phyloP scores from a whole-genome alignment of 2,113 vertebrate species.

The Menidia beryllina region DNA sequence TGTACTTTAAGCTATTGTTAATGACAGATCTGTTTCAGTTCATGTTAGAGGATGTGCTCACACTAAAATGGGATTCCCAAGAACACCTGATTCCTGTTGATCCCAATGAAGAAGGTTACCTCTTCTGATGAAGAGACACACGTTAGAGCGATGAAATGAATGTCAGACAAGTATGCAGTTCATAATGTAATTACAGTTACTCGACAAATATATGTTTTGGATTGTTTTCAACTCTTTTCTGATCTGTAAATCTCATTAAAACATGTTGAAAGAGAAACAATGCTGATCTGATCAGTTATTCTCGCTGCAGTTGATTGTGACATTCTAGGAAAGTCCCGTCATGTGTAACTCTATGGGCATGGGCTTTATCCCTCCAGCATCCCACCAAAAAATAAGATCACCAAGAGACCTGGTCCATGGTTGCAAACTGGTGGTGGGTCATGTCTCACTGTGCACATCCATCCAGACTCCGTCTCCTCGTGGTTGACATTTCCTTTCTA shows the following conservation, averaged over 20 bases:
- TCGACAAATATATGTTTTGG: background rate
- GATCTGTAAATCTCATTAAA: background rate
- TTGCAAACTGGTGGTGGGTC: conserved; percentile 31
- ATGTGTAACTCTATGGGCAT: background rate
- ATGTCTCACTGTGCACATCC: conserved; percentile 27
- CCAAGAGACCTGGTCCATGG: conserved; percentile 15
- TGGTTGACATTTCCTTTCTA: background rate
- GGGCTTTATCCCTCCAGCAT: conserved; percentile 46
- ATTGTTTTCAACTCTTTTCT: background rate
- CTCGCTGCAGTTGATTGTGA: background rate
- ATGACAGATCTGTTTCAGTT: no score
- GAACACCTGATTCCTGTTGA: no score
- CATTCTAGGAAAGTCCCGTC: background rate
- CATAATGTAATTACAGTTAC: background rate
- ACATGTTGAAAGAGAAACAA: background rate
- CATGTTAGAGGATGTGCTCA: no score
- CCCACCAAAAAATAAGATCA: conserved; percentile 59
- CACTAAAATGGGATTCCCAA: no score
- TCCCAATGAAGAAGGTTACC: background rate
- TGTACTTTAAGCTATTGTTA: no score
- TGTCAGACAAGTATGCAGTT: background rate
- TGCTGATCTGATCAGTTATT: background rate
- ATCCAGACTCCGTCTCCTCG: background rate
- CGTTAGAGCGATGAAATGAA: background rate
- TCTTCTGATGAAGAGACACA: background rate